phyloP scores from a whole-genome alignment of 37 sponge, comb jelly and placozoan species.

The Spongilla lacustris region DNA sequence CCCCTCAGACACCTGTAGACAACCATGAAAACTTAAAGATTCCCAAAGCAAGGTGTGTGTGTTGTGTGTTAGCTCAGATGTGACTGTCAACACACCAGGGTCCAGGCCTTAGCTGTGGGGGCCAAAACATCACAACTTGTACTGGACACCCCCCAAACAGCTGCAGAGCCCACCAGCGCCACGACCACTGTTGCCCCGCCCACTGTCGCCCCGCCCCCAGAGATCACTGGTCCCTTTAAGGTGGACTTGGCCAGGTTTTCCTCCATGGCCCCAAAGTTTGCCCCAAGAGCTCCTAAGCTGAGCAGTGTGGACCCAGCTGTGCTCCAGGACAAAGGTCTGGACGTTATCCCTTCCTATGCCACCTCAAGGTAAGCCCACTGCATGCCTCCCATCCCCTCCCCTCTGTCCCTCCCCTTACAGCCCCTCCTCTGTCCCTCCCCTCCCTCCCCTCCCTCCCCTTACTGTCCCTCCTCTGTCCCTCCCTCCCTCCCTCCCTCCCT shows the following conservation, averaged over 20 bases:
- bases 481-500: background rate
- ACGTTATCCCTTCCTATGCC: background rate
- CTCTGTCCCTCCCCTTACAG: too few relatives aligned
- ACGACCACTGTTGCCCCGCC: too few relatives aligned
- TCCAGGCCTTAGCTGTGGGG: background rate
- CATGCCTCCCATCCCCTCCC: too few relatives aligned
- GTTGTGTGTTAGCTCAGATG: too few relatives aligned
- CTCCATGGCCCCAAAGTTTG: background rate
- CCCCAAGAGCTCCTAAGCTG: slow-evolving; percentile 12
- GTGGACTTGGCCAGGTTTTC: slow-evolving; percentile 40
- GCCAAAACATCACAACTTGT: background rate
- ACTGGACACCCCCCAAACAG: too few relatives aligned
- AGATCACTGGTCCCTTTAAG: slow-evolving; percentile 56
- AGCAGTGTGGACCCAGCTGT: background rate
- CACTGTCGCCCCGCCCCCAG: slow-evolving; percentile 5
- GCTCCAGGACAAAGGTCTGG: background rate
- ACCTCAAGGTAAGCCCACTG: slow-evolving; percentile 8
- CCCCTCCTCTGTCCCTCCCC: background rate
- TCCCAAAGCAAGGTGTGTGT: background rate
- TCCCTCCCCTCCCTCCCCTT: too few relatives aligned
- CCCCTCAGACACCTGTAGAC: background rate
- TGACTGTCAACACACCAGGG: background rate
- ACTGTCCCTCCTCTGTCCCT: background rate
- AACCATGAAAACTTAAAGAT: too few relatives aligned
- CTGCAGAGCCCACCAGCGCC: too few relatives aligned